Conservation (phyloP, 2,888 invertebrate species). For the Orgyia antiqua region DNA sequence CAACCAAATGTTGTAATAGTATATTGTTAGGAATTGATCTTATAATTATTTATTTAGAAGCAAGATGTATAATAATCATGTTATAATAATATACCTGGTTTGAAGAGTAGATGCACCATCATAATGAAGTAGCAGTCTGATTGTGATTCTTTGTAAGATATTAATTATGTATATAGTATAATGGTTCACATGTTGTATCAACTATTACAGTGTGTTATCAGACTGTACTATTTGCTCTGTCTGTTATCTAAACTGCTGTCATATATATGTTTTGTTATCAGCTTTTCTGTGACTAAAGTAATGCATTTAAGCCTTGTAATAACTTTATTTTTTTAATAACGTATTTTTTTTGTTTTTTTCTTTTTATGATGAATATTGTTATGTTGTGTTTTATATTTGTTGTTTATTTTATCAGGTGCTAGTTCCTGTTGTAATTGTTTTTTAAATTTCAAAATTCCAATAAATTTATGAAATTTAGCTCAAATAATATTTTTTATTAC, state of each 20-base stretch:
- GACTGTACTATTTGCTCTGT: neutral
- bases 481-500: too few relatives aligned
- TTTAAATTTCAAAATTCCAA: conserved; percentile 13
- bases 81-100: too few relatives aligned
- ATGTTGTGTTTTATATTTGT: conserved; percentile 23
- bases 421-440: conserved; percentile 28
- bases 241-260: conserved; percentile 9
- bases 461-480: conserved; percentile 12
- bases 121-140: neutral
- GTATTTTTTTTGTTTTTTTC: neutral
- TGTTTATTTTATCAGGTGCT: conserved; percentile 31
- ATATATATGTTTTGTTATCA: conserved; percentile 16
- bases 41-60: neutral
- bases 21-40: too few relatives aligned
- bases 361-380: conserved; percentile 4
- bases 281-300: conserved; percentile 20
- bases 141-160: neutral
- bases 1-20: too few relatives aligned
- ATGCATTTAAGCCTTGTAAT: conserved; percentile 25
- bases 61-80: neutral
- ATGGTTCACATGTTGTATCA: neutral
- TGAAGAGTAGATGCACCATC: neutral
- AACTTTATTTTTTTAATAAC: neutral
- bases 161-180: neutral
- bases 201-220: neutral